Percentiles rank a stretch among this genome's conserved stretches.
Conservation (phyloP, 2,888 invertebrate genomes). For the Holacanthella duospinosa region DNA sequence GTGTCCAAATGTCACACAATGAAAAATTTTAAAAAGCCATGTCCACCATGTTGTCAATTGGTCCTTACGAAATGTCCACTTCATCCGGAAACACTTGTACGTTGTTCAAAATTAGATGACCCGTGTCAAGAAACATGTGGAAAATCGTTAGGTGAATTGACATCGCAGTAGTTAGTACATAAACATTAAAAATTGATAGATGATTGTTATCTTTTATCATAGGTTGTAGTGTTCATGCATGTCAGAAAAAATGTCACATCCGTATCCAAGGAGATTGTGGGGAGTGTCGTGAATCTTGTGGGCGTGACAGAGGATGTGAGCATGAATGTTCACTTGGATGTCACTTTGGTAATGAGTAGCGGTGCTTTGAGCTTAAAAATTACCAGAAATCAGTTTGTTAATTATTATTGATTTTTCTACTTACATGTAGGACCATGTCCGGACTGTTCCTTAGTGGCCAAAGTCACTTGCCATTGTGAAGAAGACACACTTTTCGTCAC, state of each 20-base stretch:
- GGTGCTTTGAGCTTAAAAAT: too few relatives aligned
- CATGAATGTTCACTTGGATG: slow-evolving; percentile 42
- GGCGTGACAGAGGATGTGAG: slow-evolving; percentile 41
- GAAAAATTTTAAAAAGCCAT: slow-evolving; percentile 29
- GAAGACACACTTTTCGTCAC: slow-evolving; percentile 62
- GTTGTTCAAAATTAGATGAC: slow-evolving; percentile 20
- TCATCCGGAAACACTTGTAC: slow-evolving; percentile 20
- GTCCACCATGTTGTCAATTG: slow-evolving; percentile 21
- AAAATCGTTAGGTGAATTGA: slow-evolving; percentile 7
- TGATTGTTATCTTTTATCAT: not conserved
- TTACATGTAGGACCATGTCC: slow-evolving; percentile 53
- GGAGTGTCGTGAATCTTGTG: slow-evolving; percentile 29
- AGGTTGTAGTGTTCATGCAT: slow-evolving; percentile 19
- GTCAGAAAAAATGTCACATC: slow-evolving; percentile 27
- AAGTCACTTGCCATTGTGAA: slow-evolving; percentile 70
- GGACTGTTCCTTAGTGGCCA: slow-evolving; percentile 59
- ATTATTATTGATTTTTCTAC: not conserved
- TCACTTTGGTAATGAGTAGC: not conserved
- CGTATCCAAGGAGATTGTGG: slow-evolving; percentile 23
- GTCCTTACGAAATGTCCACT: slow-evolving; percentile 24
- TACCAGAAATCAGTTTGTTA: too few relatives aligned
- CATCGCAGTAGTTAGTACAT: not conserved
- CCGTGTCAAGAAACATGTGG: slow-evolving; percentile 29
- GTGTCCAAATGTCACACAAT: slow-evolving; percentile 63
- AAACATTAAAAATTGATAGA: too few relatives aligned